These are phyloP conservation scores for Coptodon bakossiorum DNA, from an alignment of 2,113 vertebrate species.

Conservation along the genomic window DNA sequence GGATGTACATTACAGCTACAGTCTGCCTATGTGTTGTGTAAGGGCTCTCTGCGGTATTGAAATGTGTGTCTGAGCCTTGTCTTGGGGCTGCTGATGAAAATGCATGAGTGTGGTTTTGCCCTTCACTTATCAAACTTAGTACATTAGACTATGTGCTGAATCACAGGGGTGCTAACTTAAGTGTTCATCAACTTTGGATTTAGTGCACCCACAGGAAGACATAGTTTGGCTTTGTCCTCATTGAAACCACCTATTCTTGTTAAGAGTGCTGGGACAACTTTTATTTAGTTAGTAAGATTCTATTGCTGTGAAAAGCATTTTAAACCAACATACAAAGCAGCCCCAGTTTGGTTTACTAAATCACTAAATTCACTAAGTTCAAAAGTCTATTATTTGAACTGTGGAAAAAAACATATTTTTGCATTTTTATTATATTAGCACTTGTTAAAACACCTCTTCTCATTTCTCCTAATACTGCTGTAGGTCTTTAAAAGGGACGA, in stretches of 20 bases:
- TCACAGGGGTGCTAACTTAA: constrained; percentile 51
- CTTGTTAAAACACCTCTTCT: neutral
- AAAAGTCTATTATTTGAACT: neutral
- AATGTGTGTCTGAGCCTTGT: constrained; percentile 60
- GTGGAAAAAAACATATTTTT: neutral
- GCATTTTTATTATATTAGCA: neutral
- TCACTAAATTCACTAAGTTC: neutral
- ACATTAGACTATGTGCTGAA: constrained; percentile 55
- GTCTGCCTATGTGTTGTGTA: constrained; percentile 55
- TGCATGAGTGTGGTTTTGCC: constrained; percentile 62
- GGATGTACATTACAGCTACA: constrained; percentile 60
- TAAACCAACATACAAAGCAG: neutral
- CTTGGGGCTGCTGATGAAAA: constrained; percentile 63
- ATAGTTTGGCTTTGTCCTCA: constrained; percentile 20
- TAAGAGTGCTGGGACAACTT: neutral
- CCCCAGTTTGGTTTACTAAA: neutral
- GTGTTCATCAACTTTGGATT: constrained; percentile 63
- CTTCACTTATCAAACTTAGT: constrained; percentile 72
- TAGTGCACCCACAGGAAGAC: constrained; percentile 42
- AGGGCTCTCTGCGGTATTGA: constrained; percentile 62
- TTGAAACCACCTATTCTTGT: constrained; percentile 5
- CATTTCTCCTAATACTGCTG: neutral
- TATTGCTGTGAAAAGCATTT: neutral
- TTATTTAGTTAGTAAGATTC: neutral
- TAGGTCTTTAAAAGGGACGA: constrained; percentile 38